Evolutionary conservation across 1,140 invertebrate genomes (phyloP), one percentile per base, ranked within the genome.

Genomic region (Watersipora subatra): DNA sequence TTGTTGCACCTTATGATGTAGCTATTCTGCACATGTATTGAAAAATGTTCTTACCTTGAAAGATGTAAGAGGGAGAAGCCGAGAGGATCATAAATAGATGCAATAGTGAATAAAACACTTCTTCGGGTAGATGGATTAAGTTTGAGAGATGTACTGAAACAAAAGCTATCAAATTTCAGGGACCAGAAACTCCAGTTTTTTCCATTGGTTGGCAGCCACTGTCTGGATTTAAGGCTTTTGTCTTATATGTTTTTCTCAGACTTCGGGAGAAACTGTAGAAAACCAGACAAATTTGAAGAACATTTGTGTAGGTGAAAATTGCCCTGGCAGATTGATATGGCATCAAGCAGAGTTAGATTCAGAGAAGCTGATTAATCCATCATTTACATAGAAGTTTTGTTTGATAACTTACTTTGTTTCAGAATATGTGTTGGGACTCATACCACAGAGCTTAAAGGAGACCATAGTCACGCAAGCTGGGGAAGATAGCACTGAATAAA

Each of bases 221-320:
- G 28, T 62, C 67, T 59, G 67, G 58, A n/a, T 72, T 67, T 2
- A 73, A 22, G 64, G 62, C n/a, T 57, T 69, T 68, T 0, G 70
- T 26, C 29, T 68, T 65, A 58, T 15, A 66, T n/a, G n/a, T 46
- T 46, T 64, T 34, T 30, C 24, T 66, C 65, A 25, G 64, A 24
- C 2, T 25, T 0, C n/a, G 68, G 57, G 63, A 73, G 63, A 15
- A n/a, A 3, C 28, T 63, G 12, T 12, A 73, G 20, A 2, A 73
- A 67, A 20, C 67, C 56, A 26, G 59, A 67, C 3, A 22, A 58
- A 25, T 70, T 70, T 1, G 67, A 70, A 12, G 61, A 64, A 24
- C 20, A 19, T 28, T 56, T 64, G 28, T 30, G 62, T 46, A 66
- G 58, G 12, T 46, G 22, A 20, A 69, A 56, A 61, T 62, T 58